phyloP scores from a whole-genome alignment of 1,140 invertebrate genomes.

The Apis laboriosa region DNA sequence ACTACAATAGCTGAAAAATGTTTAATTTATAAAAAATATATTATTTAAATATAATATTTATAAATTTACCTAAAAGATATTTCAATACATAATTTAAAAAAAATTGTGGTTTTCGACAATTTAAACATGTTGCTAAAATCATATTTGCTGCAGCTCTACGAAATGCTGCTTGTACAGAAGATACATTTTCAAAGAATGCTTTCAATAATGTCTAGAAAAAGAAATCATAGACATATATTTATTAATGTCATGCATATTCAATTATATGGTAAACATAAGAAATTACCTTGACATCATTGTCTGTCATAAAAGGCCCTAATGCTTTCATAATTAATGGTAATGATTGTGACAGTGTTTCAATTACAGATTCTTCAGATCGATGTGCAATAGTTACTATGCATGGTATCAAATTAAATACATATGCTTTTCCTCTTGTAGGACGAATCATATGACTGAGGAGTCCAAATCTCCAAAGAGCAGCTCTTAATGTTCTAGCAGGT shows the following conservation, averaged over 20 bases:
- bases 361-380: conserved; percentile 87
- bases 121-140: conserved; percentile 84
- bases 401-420: conserved; percentile 87
- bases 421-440: conserved; percentile 89
- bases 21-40: conserved; percentile 57
- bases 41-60: neutral
- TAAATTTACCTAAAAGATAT: conserved; percentile 77
- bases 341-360: conserved; percentile 87
- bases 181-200: conserved; percentile 85
- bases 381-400: conserved; percentile 86
- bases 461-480: conserved; percentile 88
- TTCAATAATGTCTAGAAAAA: conserved; percentile 82
- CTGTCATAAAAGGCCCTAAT: conserved; percentile 87
- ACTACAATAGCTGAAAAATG: conserved; percentile 80
- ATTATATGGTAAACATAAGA: neutral
- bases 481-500: conserved; percentile 84
- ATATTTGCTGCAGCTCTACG: conserved; percentile 85
- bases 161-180: conserved; percentile 83
- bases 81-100: conserved; percentile 84
- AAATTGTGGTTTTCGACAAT: conserved; percentile 84
- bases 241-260: conserved; percentile 22
- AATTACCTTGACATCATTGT: conserved; percentile 87
- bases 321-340: conserved; percentile 86
- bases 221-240: conserved; percentile 51
- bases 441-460: conserved; percentile 86